These are phyloP conservation scores for Cerceris rybyensis DNA, from an alignment of 2,888 invertebrate genomes.

Conservation along the genomic window DNA sequence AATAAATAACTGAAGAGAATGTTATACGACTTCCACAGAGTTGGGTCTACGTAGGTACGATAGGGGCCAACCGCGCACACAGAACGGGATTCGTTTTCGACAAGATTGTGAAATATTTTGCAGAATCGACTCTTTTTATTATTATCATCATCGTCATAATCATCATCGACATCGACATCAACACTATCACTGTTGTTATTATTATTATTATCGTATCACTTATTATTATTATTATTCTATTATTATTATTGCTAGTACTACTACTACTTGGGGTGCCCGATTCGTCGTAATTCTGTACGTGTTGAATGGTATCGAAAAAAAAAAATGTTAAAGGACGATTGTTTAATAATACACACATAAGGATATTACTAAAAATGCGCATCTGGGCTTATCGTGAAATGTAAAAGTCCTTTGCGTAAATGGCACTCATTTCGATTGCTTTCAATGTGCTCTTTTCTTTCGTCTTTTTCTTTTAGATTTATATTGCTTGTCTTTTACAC, in stretches of 20 bases:
- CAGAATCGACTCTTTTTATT: constrained; percentile 48
- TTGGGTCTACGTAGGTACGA: constrained; percentile 33
- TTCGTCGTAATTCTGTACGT: too few relatives aligned
- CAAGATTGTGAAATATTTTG: constrained; percentile 45
- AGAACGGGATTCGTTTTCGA: constrained; percentile 46
- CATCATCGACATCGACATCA: too few relatives aligned
- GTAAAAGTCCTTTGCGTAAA: constrained; percentile 6
- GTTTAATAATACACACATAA: too few relatives aligned
- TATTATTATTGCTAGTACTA: too few relatives aligned
- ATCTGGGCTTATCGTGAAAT: background rate
- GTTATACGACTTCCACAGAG: constrained; percentile 47
- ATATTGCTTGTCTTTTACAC: constrained; percentile 13
- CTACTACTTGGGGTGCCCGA: too few relatives aligned
- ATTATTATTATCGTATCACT: too few relatives aligned
- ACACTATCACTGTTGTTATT: too few relatives aligned
- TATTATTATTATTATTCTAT: too few relatives aligned
- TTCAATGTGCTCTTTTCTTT: background rate
- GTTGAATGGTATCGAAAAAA: too few relatives aligned
- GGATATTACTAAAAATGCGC: background rate
- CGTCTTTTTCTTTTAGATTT: background rate
- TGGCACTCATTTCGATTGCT: background rate
- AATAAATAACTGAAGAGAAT: constrained; percentile 54
- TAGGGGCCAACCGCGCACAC: constrained; percentile 60
- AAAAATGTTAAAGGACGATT: too few relatives aligned
- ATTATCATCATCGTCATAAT: constrained; percentile 14